Evolutionary conservation across 2,888 invertebrate genomes (phyloP).

Genomic region (Octonoba sinensis): DNA sequence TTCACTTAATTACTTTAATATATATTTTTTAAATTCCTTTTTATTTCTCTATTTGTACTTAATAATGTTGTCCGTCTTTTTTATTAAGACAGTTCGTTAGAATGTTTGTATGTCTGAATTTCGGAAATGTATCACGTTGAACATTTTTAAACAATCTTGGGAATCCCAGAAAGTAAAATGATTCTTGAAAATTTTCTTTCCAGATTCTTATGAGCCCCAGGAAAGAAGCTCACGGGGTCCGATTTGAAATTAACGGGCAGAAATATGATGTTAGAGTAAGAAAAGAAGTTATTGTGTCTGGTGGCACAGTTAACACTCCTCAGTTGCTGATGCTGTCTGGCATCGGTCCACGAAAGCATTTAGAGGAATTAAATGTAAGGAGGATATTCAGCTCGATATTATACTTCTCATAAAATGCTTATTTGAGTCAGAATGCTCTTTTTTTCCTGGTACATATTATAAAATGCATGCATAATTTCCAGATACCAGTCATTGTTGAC

Average conservation of each 20-base stretch:
- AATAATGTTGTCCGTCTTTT: too few relatives aligned
- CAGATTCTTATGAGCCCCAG: conserved; percentile 79
- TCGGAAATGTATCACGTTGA: too few relatives aligned
- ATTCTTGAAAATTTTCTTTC: background rate
- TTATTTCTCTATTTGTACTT: too few relatives aligned
- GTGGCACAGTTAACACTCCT: conserved; percentile 92
- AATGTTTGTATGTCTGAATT: too few relatives aligned
- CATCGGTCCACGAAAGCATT: conserved; percentile 82
- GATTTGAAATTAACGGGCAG: conserved; percentile 82
- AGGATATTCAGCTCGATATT: background rate
- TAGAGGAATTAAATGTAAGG: conserved; percentile 74
- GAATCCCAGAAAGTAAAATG: too few relatives aligned
- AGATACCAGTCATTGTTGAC: conserved; percentile 65
- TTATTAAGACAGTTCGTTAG: too few relatives aligned
- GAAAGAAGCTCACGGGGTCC: conserved; percentile 85
- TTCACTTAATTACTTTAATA: too few relatives aligned
- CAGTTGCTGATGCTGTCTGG: conserved; percentile 95
- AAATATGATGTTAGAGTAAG: conserved; percentile 80
- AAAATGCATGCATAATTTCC: conserved; percentile 3
- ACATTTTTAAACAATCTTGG: too few relatives aligned
- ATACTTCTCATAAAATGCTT: too few relatives aligned
- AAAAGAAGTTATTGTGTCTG: conserved; percentile 89
- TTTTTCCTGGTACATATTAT: background rate
- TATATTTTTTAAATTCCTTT: too few relatives aligned
- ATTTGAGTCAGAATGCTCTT: background rate